Evolutionary conservation across 2,888 invertebrate species (phyloP).

Genomic region (Hyalella azteca): DNA sequence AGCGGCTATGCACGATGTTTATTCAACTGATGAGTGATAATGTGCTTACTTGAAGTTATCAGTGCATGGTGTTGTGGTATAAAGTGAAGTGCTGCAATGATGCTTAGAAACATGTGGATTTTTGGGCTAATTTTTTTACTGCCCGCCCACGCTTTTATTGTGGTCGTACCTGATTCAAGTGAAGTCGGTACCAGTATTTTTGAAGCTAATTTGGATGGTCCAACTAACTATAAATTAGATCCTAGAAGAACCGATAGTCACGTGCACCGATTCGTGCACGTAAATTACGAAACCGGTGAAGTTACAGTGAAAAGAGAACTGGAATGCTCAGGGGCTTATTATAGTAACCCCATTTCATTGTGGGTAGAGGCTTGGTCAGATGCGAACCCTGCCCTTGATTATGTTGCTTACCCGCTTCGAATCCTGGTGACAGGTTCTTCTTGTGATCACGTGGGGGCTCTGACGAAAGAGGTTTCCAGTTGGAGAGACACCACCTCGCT

Average conservation of each 20-base stretch:
- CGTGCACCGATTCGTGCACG: constrained; percentile 77
- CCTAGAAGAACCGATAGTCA: constrained; percentile 81
- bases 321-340: constrained; percentile 80
- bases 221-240: constrained; percentile 79
- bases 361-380: constrained; percentile 86
- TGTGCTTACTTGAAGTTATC: not conserved
- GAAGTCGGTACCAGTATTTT: constrained; percentile 51
- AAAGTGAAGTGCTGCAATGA: constrained; percentile 13
- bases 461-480: constrained; percentile 49
- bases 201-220: constrained; percentile 75
- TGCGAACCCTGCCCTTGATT: constrained; percentile 69
- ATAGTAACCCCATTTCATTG: constrained; percentile 83
- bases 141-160: constrained; percentile 46
- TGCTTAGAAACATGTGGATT: constrained; percentile 38
- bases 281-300: constrained; percentile 76
- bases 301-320: constrained; percentile 76
- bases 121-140: constrained; percentile 31
- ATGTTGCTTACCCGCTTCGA: constrained; percentile 79
- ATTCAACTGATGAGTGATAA: constrained; percentile 3
- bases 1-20: not conserved
- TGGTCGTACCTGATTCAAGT: constrained; percentile 50
- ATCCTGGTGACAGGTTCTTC: constrained; percentile 69
- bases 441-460: constrained; percentile 42
- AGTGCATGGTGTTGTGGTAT: constrained; percentile 29
- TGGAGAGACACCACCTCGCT: constrained; percentile 58